A percentile compares a stretch with the other conserved stretches of the same genome.
These are phyloP conservation scores for Zelostemma sp. DNA, from an alignment of 1,140 invertebrate genomes.

Conservation along the genomic window DNA sequence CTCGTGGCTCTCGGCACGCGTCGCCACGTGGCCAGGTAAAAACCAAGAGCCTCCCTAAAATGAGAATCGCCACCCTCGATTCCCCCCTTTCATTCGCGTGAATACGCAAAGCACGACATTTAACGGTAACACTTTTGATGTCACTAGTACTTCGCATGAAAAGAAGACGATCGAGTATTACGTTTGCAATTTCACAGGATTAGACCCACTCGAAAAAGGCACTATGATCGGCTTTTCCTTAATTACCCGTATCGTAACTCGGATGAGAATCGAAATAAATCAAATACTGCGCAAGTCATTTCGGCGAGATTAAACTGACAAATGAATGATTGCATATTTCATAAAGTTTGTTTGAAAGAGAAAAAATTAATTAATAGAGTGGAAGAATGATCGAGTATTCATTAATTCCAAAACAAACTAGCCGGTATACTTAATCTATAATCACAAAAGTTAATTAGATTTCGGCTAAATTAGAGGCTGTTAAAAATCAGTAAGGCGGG, in stretches of 20 bases:
- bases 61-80: constrained; percentile 41
- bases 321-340: too few relatives aligned
- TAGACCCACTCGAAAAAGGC: constrained; percentile 16
- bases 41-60: constrained; percentile 54
- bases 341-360: too few relatives aligned
- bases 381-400: too few relatives aligned
- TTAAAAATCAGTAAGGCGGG: constrained; percentile 4
- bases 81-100: constrained; percentile 10
- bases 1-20: constrained; percentile 57
- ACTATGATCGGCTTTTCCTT: constrained; percentile 11
- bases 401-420: too few relatives aligned
- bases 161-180: constrained; percentile 19
- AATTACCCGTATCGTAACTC: constrained; percentile 2
- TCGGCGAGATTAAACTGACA: too few relatives aligned
- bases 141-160: constrained; percentile 15
- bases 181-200: constrained; percentile 41
- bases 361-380: too few relatives aligned
- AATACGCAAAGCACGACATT: constrained; percentile 20
- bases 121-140: constrained; percentile 47
- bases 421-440: too few relatives aligned
- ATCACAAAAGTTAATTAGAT: too few relatives aligned
- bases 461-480: background rate
- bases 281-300: background rate
- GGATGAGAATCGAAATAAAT: constrained; percentile 8
- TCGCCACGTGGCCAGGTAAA: constrained; percentile 62